Conservation (phyloP, 2,113 vertebrate species). For the Jacana jacana region DNA sequence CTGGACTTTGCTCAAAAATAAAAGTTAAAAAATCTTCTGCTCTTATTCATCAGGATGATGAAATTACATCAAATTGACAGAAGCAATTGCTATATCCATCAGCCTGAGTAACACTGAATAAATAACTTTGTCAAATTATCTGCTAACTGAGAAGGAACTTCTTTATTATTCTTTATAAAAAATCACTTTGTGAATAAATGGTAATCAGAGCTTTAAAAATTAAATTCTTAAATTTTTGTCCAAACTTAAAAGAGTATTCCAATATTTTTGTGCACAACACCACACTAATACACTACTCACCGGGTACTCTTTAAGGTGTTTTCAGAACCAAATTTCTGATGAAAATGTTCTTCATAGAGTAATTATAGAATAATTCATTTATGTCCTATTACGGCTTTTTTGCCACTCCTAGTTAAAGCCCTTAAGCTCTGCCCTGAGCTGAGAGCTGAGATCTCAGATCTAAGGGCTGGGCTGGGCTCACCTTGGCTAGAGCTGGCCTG, state of each 20-base stretch:
- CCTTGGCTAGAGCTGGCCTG: not conserved
- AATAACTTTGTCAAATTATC: not conserved
- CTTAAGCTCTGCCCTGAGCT: not conserved
- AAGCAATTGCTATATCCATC: not conserved
- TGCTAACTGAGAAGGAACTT: not conserved
- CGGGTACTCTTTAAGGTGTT: not conserved
- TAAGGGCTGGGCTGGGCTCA: not conserved
- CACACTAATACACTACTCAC: not conserved
- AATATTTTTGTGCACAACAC: not conserved
- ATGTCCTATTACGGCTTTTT: not conserved
- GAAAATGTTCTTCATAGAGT: not conserved
- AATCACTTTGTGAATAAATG: not conserved
- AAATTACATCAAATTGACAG: not conserved
- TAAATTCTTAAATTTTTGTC: not conserved
- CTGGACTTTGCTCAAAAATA: not conserved
- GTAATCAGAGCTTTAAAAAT: not conserved
- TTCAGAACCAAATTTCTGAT: not conserved
- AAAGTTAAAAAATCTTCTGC: not conserved
- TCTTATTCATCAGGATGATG: not conserved
- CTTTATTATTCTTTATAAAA: not conserved
- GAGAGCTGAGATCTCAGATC: not conserved
- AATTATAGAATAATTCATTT: not conserved
- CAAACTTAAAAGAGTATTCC: not conserved
- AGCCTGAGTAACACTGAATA: not conserved
- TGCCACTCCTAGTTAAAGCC: not conserved